Evolutionary conservation across 1,140 invertebrate species (phyloP).

Genomic region (Uloborus diversus): DNA sequence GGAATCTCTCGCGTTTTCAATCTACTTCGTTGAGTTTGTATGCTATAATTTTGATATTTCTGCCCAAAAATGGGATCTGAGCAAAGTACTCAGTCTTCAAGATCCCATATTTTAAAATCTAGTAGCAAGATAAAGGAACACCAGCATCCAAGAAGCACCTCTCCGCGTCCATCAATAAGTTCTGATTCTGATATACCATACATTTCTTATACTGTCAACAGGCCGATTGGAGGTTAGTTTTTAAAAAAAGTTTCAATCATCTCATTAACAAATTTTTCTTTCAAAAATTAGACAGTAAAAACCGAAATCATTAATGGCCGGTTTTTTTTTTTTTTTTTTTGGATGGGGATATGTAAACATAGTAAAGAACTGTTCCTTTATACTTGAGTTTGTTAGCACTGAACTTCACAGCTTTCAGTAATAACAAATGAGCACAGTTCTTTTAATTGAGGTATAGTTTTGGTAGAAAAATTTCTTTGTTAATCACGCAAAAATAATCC

Average conservation of each 20-base stretch:
- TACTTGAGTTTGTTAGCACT: not conserved
- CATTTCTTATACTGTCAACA: conserved; percentile 91
- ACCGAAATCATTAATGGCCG: not conserved
- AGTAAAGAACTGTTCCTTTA: too few relatives aligned
- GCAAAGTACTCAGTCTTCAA: conserved; percentile 51
- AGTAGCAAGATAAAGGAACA: conserved; percentile 10
- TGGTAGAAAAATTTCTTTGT: too few relatives aligned
- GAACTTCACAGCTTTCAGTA: not conserved
- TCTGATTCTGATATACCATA: conserved; percentile 88
- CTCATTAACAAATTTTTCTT: not conserved
- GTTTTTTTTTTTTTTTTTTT: not conserved
- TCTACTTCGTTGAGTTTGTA: too few relatives aligned
- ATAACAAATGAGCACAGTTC: too few relatives aligned
- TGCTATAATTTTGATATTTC: not conserved
- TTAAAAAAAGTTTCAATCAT: conserved; percentile 11
- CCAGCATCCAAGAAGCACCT: conserved; percentile 56
- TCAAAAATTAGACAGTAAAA: not conserved
- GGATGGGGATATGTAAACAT: not conserved
- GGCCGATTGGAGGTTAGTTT: conserved; percentile 80
- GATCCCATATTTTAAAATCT: conserved; percentile 10
- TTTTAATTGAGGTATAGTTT: too few relatives aligned
- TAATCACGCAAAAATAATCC: too few relatives aligned
- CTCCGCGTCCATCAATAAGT: conserved; percentile 84
- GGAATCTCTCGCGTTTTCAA: too few relatives aligned
- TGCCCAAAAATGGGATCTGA: conserved; percentile 53